Percentiles rank a stretch among this genome's conserved stretches.
These are phyloP conservation scores for Ryuthela nishihirai DNA, from an alignment of 2,888 invertebrate species.

Conservation along the genomic window DNA sequence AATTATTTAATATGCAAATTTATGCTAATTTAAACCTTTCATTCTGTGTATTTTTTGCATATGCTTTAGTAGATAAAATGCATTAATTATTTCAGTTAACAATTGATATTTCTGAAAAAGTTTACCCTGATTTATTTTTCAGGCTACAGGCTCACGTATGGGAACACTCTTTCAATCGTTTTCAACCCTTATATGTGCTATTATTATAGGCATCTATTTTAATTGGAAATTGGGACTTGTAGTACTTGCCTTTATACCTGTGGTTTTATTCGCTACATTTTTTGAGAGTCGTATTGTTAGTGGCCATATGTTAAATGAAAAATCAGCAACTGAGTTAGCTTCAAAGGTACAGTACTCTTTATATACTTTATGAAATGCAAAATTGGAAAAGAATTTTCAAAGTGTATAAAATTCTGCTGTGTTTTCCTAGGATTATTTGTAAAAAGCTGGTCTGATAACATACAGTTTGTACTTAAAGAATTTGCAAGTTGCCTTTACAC, in stretches of 20 bases:
- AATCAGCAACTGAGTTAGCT: slow-evolving; percentile 62
- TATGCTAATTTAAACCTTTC: no score
- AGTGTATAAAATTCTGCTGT: no score
- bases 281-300: slow-evolving; percentile 64
- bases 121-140: slow-evolving; percentile 37
- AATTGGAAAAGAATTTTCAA: no score
- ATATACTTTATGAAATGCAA: no score
- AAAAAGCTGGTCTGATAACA: no score
- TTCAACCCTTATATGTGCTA: slow-evolving; percentile 54
- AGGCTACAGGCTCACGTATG: slow-evolving; percentile 72
- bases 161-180: slow-evolving; percentile 65
- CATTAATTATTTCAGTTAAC: not conserved
- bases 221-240: slow-evolving; percentile 69
- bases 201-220: slow-evolving; percentile 62
- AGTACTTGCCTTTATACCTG: slow-evolving; percentile 62
- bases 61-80: not conserved
- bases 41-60: not conserved
- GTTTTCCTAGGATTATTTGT: no score
- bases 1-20: no score
- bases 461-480: no score
- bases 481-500: no score
- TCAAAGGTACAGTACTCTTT: slow-evolving; percentile 61
- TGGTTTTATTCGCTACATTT: slow-evolving; percentile 63
- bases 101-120: not conserved
- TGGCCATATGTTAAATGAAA: slow-evolving; percentile 59